Conservation (phyloP, 2,797 vertebrate genomes). For the Podarcis siculus region DNA sequence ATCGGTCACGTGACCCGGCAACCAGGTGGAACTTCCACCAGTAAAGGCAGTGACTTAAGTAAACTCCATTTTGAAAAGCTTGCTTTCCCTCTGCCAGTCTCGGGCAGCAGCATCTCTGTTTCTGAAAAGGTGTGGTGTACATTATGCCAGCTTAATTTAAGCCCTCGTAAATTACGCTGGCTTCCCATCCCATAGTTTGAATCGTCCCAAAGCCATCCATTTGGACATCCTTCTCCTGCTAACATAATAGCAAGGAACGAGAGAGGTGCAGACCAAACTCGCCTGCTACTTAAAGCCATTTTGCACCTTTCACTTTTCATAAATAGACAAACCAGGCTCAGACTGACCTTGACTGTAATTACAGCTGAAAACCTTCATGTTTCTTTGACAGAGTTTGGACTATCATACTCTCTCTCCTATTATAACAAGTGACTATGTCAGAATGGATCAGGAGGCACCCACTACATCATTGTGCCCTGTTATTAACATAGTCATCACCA, state of each 20-base stretch:
- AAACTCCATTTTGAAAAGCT: too few relatives aligned
- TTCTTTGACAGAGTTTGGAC: slow-evolving; percentile 6
- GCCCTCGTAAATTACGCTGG: too few relatives aligned
- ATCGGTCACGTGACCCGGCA: too few relatives aligned
- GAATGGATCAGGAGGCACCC: slow-evolving; percentile 52
- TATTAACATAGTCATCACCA: slow-evolving; percentile 47
- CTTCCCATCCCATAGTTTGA: too few relatives aligned
- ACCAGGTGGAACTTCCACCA: too few relatives aligned
- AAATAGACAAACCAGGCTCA: slow-evolving; percentile 38
- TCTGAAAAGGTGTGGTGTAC: too few relatives aligned
- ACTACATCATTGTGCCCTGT: slow-evolving; percentile 28
- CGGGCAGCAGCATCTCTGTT: too few relatives aligned
- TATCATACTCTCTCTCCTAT: not conserved
- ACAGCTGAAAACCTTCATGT: slow-evolving; percentile 36
- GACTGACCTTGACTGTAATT: slow-evolving; percentile 41
- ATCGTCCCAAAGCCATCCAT: not conserved
- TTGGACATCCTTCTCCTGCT: not conserved
- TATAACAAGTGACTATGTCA: slow-evolving; percentile 53
- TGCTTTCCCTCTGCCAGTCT: too few relatives aligned
- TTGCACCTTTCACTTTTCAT: slow-evolving; percentile 43
- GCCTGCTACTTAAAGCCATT: slow-evolving; percentile 28
- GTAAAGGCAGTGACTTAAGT: too few relatives aligned
- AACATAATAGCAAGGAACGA: slow-evolving; percentile 43
- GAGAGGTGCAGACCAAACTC: slow-evolving; percentile 6
- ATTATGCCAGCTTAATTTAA: too few relatives aligned